Percentiles rank a stretch among this genome's conserved stretches.
Conservation (phyloP, 2,888 invertebrate genomes). For the Arenicola marina region DNA sequence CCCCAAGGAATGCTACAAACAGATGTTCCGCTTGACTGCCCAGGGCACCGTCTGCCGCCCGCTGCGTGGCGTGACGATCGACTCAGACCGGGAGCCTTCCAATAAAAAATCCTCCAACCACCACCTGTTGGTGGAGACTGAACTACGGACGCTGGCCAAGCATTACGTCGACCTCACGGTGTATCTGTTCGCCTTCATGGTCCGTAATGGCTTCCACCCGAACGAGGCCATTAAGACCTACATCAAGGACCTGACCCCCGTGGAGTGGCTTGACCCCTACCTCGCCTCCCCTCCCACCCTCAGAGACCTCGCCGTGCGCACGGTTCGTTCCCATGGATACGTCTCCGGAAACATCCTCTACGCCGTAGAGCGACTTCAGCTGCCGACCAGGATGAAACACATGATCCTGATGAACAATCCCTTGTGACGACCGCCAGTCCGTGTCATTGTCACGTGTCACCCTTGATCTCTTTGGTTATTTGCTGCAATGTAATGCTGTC, state of each 20-base stretch:
- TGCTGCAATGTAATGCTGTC: too few relatives aligned
- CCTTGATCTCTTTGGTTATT: too few relatives aligned
- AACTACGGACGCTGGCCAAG: constrained; percentile 26
- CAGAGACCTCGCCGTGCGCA: constrained; percentile 24
- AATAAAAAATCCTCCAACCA: neutral
- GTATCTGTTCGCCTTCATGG: constrained; percentile 26
- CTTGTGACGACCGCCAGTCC: constrained; percentile 5
- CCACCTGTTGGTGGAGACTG: constrained; percentile 21
- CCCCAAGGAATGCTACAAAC: constrained; percentile 31
- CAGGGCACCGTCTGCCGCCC: constrained; percentile 30
- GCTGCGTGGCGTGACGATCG: neutral
- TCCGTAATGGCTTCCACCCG: constrained; percentile 29
- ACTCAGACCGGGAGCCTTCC: neutral
- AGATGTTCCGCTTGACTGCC: constrained; percentile 28
- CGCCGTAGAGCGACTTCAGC: constrained; percentile 17
- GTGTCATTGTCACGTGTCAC: too few relatives aligned
- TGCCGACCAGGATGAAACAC: constrained; percentile 26
- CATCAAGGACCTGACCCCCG: neutral
- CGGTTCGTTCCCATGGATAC: constrained; percentile 21
- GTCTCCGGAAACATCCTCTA: constrained; percentile 29
- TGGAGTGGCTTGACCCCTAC: constrained; percentile 28
- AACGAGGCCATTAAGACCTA: constrained; percentile 17
- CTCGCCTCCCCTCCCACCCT: constrained; percentile 20
- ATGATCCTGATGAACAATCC: constrained; percentile 29
- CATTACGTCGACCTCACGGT: constrained; percentile 26